Conservation (phyloP, 2,888 invertebrate genomes). For the Lasioglossum morio region DNA sequence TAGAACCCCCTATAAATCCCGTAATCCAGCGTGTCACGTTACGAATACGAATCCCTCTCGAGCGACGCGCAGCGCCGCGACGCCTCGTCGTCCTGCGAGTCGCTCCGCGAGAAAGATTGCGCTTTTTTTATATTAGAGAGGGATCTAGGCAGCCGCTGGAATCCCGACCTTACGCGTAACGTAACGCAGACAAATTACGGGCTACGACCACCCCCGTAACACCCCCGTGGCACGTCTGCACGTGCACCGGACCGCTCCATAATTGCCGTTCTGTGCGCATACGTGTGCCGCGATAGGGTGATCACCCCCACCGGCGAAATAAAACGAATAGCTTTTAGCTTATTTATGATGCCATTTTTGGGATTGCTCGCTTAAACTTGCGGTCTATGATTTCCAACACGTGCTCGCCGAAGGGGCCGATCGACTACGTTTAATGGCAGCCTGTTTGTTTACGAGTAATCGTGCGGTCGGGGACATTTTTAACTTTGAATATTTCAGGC, state of each 20-base stretch:
- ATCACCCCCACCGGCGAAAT: conserved; percentile 39
- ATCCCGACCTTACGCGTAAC: conserved; percentile 72
- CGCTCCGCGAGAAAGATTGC: conserved; percentile 68
- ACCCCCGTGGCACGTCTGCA: background rate
- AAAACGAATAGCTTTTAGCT: conserved; percentile 45
- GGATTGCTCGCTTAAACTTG: conserved; percentile 51
- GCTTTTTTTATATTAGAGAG: conserved; percentile 69
- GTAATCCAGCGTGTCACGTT: conserved; percentile 72
- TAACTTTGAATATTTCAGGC: background rate
- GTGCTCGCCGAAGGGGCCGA: conserved; percentile 17
- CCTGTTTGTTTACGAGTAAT: background rate
- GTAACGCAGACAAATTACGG: conserved; percentile 79
- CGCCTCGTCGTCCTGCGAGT: conserved; percentile 11
- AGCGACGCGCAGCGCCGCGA: conserved; percentile 38
- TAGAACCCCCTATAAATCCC: conserved; percentile 70
- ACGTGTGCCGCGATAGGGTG: conserved; percentile 23
- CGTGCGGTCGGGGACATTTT: background rate
- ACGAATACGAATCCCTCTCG: conserved; percentile 73
- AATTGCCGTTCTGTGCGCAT: conserved; percentile 48
- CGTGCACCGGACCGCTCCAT: conserved; percentile 28
- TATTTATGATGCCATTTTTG: conserved; percentile 58
- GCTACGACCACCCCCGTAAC: conserved; percentile 5
- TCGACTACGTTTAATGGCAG: background rate
- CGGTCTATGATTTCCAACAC: conserved; percentile 50
- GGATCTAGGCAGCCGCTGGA: conserved; percentile 45